Evolutionary conservation across 2,888 invertebrate genomes (phyloP).

Genomic region (Cantharis rustica): DNA sequence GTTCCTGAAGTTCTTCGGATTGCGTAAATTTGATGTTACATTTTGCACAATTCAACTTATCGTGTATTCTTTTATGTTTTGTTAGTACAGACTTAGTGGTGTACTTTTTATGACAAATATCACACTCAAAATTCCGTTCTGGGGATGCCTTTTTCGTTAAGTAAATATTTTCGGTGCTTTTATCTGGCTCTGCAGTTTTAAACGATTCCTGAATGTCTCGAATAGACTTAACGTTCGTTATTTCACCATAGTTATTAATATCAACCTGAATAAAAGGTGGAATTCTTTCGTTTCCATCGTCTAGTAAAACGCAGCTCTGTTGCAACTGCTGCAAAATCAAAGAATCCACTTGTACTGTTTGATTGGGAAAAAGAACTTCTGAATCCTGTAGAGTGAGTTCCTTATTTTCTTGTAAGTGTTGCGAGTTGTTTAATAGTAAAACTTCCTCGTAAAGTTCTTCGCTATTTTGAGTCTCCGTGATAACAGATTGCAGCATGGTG

Average conservation of each 20-base stretch:
- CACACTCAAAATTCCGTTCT: constrained; percentile 43
- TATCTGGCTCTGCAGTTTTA: not conserved
- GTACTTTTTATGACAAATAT: constrained; percentile 49
- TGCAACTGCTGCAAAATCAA: constrained; percentile 35
- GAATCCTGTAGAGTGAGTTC: not conserved
- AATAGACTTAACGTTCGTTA: constrained; percentile 11
- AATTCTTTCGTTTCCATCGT: constrained; percentile 26
- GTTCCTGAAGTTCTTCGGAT: constrained; percentile 64
- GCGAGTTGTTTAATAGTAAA: not conserved
- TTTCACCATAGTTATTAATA: constrained; percentile 18
- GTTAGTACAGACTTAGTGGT: constrained; percentile 47
- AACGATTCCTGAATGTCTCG: not conserved
- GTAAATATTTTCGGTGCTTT: constrained; percentile 13
- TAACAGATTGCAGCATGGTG: constrained; percentile 37
- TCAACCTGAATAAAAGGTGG: constrained; percentile 22
- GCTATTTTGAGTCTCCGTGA: constrained; percentile 26
- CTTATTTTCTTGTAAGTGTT: not conserved
- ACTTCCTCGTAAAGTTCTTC: not conserved
- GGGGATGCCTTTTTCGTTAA: constrained; percentile 5
- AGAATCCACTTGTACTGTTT: constrained; percentile 34
- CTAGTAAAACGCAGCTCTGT: constrained; percentile 33
- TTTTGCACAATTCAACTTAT: constrained; percentile 61
- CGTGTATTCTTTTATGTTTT: constrained; percentile 57
- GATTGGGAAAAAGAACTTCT: constrained; percentile 1
- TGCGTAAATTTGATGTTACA: constrained; percentile 66